phyloP scores from a whole-genome alignment of 1,140 invertebrate species.

The Drosophila nannoptera region DNA sequence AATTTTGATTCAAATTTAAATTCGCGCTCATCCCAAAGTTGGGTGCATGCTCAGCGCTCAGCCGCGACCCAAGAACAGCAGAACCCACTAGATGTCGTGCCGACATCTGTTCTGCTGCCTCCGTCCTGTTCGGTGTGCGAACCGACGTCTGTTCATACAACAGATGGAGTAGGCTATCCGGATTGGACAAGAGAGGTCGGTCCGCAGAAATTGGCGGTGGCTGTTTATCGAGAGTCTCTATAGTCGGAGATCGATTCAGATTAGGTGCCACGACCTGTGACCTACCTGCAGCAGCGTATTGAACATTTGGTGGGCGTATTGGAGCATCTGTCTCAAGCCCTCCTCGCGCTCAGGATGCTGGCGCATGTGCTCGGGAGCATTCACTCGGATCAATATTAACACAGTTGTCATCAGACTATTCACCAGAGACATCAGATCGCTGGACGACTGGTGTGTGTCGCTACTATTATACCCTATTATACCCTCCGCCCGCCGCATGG shows the following conservation, averaged over 20 bases:
- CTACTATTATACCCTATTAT: too few species aligned
- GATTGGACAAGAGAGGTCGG: background rate
- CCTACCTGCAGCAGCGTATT: constrained; percentile 29
- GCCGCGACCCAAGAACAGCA: background rate
- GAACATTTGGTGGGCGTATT: constrained; percentile 35
- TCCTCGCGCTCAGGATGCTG: constrained; percentile 30
- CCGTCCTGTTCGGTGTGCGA: too few species aligned
- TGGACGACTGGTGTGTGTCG: too few species aligned
- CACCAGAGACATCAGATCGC: too few species aligned
- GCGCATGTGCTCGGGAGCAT: constrained; percentile 16
- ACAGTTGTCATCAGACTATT: too few species aligned
- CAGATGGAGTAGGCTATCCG: too few species aligned
- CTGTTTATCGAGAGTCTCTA: background rate
- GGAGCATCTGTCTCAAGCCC: constrained; percentile 24
- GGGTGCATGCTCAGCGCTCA: background rate
- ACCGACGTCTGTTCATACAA: too few species aligned
- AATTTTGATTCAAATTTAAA: constrained; percentile 13
- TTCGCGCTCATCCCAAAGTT: background rate
- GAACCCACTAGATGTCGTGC: background rate
- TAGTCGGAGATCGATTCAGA: background rate
- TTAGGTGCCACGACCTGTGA: too few species aligned
- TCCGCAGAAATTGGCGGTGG: constrained; percentile 3
- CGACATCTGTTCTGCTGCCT: background rate
- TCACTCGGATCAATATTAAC: constrained; percentile 22
- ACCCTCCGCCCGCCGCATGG: too few species aligned